Conservation (phyloP, 2,797 vertebrate genomes). For the Amazona ochrocephala region DNA sequence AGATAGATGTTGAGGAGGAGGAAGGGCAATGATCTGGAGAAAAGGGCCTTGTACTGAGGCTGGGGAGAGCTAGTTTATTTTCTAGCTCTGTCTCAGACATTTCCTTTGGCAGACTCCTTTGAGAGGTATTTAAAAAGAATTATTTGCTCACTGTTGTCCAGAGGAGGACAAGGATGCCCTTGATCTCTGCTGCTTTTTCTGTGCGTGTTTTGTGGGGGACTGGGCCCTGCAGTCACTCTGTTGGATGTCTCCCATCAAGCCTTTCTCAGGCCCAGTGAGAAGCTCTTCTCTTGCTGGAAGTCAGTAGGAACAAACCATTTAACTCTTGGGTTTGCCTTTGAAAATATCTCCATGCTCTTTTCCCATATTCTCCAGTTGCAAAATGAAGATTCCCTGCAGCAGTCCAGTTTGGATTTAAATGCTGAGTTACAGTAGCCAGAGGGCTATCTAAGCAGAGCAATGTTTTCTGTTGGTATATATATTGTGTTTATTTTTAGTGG, state of each 20-base stretch:
- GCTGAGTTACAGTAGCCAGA: constrained; percentile 15
- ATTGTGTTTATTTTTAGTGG: background rate
- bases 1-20: background rate
- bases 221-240: background rate
- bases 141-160: background rate
- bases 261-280: background rate
- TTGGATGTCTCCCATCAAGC: background rate
- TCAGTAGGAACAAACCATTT: background rate
- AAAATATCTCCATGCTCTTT: background rate
- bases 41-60: background rate
- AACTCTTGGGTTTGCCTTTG: background rate
- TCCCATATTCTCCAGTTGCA: background rate
- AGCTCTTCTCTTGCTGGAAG: background rate
- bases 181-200: background rate
- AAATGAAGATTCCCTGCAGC: background rate
- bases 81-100: background rate
- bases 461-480: background rate
- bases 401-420: background rate
- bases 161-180: background rate
- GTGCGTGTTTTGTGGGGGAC: background rate
- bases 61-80: background rate
- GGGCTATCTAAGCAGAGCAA: background rate
- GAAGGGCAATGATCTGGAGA: background rate
- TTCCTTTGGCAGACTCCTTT: background rate
- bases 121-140: background rate